Evolutionary conservation across 2,113 vertebrate genomes (phyloP), one percentile per base, ranked within the genome.

Genomic region (Procavia capensis): DNA sequence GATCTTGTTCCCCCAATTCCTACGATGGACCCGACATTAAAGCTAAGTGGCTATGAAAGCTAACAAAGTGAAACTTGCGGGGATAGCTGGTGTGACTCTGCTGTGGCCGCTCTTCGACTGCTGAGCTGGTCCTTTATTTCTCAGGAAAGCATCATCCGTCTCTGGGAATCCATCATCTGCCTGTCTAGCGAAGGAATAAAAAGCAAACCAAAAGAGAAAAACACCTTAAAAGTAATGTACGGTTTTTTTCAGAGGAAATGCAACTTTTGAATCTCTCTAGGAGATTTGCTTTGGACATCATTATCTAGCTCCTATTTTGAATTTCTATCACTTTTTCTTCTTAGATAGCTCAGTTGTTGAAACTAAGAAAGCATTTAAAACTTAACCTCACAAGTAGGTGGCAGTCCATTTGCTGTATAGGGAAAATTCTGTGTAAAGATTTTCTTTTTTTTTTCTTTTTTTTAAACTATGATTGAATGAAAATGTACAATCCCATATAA

Each of bases 11-110:
- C 93, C 95, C 93, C 86, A 88, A 61, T 94, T 92, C 86, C 43
- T 82, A 79, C 4, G 72, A 79, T 94, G 91, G 95, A 95, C 96
- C 72, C 3, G 1, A 36, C 93, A 63, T 96, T 96, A 93, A 96
- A 90, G 70, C 85, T 91, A 92, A 90, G 76, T 90, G 82, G 88
- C 95, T 96, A 84, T 83, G 94, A 93, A 94, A 96, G 74, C 86
- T 95, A 93, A 93, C 95, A 88, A 91, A 95, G 89, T 83, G 91
- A 97, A 91, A 85, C 95, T 78, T 63, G 41, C 31, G 36, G 87
- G 41, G 88, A 92, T 34, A 70, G 63, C 29, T 66, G 29, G 45
- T 3, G 82, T 14, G 6, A 31, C 91, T 66, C 31, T 80, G 36
- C 57, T 9, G 25, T 59, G n/a, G 9, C 34, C 22, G 17, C 29